These are phyloP conservation scores for Acanthosepion esculentum DNA, from an alignment of 2,888 invertebrate species.

Conservation along the genomic window DNA sequence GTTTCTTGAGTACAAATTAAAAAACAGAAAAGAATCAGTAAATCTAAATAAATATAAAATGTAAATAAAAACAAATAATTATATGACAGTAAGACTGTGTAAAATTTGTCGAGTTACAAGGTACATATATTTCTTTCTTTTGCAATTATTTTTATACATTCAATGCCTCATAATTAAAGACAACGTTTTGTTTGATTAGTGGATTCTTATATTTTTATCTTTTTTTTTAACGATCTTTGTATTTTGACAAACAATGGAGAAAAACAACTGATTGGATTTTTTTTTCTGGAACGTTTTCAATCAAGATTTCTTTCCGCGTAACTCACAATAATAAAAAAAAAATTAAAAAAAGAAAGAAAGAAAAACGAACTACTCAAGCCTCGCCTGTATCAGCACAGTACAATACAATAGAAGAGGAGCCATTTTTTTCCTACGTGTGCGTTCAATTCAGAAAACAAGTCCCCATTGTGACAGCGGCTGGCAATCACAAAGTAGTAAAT, in stretches of 20 bases:
- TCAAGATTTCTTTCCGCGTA: background rate
- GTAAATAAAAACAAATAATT: no score
- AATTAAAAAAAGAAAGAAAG: background rate
- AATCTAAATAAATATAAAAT: no score
- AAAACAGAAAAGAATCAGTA: no score
- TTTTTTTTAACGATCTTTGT: background rate
- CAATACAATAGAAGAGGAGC: conserved; percentile 33
- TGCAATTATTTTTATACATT: no score
- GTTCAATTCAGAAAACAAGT: background rate
- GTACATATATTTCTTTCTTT: no score
- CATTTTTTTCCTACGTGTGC: background rate
- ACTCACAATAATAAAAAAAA: conserved; percentile 3
- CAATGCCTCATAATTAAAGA: no score
- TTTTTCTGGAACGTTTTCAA: conserved; percentile 8
- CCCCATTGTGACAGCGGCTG: background rate
- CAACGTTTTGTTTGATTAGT: no score
- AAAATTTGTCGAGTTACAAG: no score
- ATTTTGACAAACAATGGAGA: background rate
- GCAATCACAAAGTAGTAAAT: conserved; percentile 20
- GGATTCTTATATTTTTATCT: no score
- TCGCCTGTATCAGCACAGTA: background rate
- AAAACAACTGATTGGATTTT: background rate
- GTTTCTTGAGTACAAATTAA: no score
- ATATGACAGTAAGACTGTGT: no score
- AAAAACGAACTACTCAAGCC: background rate